Base-by-base conservation (phyloP, 2,888 invertebrate genomes). In the Athalia cordata region DNA sequence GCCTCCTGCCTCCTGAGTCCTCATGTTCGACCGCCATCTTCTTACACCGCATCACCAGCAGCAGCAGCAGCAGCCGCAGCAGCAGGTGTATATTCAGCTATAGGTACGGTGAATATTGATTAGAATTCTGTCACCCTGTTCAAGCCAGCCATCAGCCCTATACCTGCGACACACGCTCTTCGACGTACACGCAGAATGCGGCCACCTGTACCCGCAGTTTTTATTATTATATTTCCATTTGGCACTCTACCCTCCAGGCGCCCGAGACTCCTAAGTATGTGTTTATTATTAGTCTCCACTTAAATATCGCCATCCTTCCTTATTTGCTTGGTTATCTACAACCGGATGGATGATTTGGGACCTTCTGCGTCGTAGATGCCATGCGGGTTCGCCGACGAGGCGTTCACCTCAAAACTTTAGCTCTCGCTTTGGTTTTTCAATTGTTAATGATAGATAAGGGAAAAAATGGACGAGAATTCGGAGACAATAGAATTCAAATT, bases 1-100 rank as follows among this genome's bases (percentile, higher is more conserved):
- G 82, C 80, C 78, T 77, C 79, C 77, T 77, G 80, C 78, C 79
- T 65, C 74, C 80, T 77, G 76, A 29, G 29, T 29, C 76, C 76
- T 70, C 78, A 49, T 62, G 72, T 57, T 77, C 78, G 67, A 55
- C 80, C 81, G 83, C 82, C 84, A 84, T 84, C 79, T 84, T 84
- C 78, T 82, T 77, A 81, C 80, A 72, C 66, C 65, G 62, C 49
- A 67, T 65, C 55, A 66, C 57, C 50, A 13, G 49, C 61, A 61
- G 49, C 77, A 29, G 49, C 77, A 29, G 29, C 29, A 29, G 29
- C 55, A 66, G 50, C 50, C 13, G 49, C 61, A 61, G 49, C 77
- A 13, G 68, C 77, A 68, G 68, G 68, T 77, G 68, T 77, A 67
- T 77, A 67, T 45, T 8, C 29, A 29, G 29, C 29, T 29, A 29